These are phyloP conservation scores for Liolophura sinensis DNA, from an alignment of 1,140 invertebrate species.

Conservation along the genomic window DNA sequence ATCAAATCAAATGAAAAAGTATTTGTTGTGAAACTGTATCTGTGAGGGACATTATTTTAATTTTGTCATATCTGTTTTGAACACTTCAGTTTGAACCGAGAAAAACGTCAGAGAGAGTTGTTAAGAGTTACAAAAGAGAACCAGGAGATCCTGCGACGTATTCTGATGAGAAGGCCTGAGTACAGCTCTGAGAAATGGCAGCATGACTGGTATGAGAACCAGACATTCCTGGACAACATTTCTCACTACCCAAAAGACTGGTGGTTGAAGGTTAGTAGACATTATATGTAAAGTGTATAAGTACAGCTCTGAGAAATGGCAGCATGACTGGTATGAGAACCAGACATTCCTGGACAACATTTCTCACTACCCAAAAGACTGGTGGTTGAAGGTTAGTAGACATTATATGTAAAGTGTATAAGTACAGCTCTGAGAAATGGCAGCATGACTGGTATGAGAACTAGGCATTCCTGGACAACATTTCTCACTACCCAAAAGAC, in stretches of 20 bases:
- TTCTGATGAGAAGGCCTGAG: conserved; percentile 49
- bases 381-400: conserved; percentile 45
- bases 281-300: conserved; percentile 18
- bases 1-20: too few species aligned
- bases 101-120: conserved; percentile 52
- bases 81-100: conserved; percentile 49
- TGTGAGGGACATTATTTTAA: too few species aligned
- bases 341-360: conserved; percentile 57
- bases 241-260: conserved; percentile 55
- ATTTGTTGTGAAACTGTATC: too few species aligned
- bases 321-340: conserved; percentile 52
- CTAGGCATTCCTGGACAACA: conserved; percentile 56
- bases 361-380: conserved; percentile 54
- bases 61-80: too few species aligned
- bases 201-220: conserved; percentile 53
- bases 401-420: conserved; percentile 3
- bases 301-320: conserved; percentile 48
- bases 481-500: conserved; percentile 54
- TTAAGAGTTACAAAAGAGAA: conserved; percentile 51
- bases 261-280: conserved; percentile 41
- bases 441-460: conserved; percentile 52
- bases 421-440: conserved; percentile 50
- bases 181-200: conserved; percentile 49
- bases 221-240: conserved; percentile 57
- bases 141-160: conserved; percentile 50